These are phyloP conservation scores for Odocoileus virginianus DNA, from an alignment of 2,113 vertebrate genomes.

Conservation along the genomic window DNA sequence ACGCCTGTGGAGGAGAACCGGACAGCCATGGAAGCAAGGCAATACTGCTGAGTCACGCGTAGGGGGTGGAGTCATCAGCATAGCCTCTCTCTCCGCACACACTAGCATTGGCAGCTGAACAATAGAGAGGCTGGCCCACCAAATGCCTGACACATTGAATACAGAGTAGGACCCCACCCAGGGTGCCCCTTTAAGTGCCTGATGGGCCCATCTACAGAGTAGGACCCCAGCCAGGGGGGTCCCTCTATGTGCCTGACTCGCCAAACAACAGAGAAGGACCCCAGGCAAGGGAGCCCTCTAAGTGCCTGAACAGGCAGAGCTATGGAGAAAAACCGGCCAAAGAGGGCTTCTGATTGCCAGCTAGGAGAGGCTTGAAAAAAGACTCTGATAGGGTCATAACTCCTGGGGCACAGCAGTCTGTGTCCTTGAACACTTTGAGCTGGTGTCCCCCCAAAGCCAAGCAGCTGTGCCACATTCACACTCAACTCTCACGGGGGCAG, in stretches of 20 bases:
- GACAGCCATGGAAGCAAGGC: background rate
- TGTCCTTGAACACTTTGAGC: background rate
- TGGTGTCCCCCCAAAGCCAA: background rate
- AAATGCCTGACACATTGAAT: background rate
- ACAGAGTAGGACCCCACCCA: background rate
- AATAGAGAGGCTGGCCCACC: background rate
- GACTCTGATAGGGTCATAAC: background rate
- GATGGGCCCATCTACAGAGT: background rate
- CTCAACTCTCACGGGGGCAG: background rate
- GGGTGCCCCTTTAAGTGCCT: background rate
- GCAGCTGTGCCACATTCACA: background rate
- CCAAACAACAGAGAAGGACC: background rate
- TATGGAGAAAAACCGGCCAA: background rate
- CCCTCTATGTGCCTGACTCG: background rate
- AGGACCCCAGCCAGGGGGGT: background rate
- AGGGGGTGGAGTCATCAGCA: background rate
- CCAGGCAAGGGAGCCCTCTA: background rate
- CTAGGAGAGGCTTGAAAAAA: background rate
- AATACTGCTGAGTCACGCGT: background rate
- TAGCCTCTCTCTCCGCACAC: background rate
- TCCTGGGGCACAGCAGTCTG: background rate
- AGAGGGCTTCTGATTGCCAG: background rate
- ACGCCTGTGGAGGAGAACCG: background rate
- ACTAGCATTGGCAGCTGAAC: background rate
- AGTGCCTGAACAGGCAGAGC: background rate